Evolutionary conservation across 2,888 invertebrate species (phyloP), one percentile per base, ranked within the genome.

Genomic region (Alsophila aescularia): DNA sequence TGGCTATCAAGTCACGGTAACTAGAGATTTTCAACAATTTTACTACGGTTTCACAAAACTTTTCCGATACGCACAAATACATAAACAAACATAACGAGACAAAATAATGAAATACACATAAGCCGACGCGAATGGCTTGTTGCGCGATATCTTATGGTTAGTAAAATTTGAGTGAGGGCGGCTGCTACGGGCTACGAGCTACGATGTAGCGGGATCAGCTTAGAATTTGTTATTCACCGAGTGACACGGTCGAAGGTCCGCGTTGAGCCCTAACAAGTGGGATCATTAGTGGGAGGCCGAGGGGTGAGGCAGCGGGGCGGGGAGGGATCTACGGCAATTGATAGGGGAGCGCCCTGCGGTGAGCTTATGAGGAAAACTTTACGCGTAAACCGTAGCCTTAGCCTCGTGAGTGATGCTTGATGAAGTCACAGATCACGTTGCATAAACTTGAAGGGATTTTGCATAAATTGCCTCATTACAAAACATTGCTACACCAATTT

Each of bases 231-330:
- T 90, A 90, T 90, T 90, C 90, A 87, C 81, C 79, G 77, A 78
- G 79, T 86, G 85, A 86, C 89, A 87, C 83, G 82, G 83, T 61
- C 81, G 80, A 87, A 87, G 86, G 90, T 87, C 88, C 88, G 79
- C 75, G 75, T 73, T 83, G 87, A 90, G 88, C 85, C 87, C 81
- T 87, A 90, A 90, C 90, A 90, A 91, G 89, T 90, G 90, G 87
- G 78, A 85, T 90, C 89, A 89, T 91, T 90, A 90, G 88, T 80
- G 79, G 76, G 73, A 74, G 77, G 71, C 69, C 65, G 70, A 66
- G 74, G 75, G 72, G 69, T 54, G 61, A 65, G 49, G 58, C 60
- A 66, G 67, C 69, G 69, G 67, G 67, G 57, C 57, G 66, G 50
- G 61, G 41, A 44, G 61, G 66, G 72, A 69, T 70, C 67, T 57